Conservation (phyloP, 2,888 invertebrate genomes). For the Drosophila gaucha region DNA sequence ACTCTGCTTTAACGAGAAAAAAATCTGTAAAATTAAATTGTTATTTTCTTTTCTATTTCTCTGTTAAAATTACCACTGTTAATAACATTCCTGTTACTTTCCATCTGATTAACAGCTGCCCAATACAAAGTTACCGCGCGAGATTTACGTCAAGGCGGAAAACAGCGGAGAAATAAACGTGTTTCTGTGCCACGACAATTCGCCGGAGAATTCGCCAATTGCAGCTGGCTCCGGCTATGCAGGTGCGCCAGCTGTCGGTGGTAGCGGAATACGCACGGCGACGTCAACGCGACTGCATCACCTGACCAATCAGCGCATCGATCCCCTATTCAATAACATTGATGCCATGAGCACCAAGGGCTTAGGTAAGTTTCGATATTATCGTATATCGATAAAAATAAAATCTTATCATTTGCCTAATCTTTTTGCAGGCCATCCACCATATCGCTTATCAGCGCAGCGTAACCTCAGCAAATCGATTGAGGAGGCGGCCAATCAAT, state of each 20-base stretch:
- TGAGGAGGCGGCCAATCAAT: slow-evolving; percentile 82
- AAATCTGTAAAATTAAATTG: too few relatives aligned
- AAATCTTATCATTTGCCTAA: background rate
- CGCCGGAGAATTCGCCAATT: slow-evolving; percentile 83
- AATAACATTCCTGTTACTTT: slow-evolving; percentile 4
- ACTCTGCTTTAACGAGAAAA: too few relatives aligned
- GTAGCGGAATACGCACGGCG: slow-evolving; percentile 60
- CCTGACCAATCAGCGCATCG: slow-evolving; percentile 81
- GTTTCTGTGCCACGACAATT: slow-evolving; percentile 95
- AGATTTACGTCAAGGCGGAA: slow-evolving; percentile 95
- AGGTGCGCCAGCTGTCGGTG: slow-evolving; percentile 18
- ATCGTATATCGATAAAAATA: background rate
- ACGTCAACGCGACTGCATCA: slow-evolving; percentile 72
- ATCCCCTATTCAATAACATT: slow-evolving; percentile 88
- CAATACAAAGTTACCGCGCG: slow-evolving; percentile 88
- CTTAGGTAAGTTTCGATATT: slow-evolving; percentile 79
- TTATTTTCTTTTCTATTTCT: too few relatives aligned
- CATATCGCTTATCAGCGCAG: slow-evolving; percentile 83
- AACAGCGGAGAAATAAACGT: slow-evolving; percentile 97
- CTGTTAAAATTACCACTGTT: too few relatives aligned
- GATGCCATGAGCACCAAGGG: slow-evolving; percentile 85
- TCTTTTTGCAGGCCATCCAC: slow-evolving; percentile 52
- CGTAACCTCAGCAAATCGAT: slow-evolving; percentile 85
- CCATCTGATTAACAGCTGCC: slow-evolving; percentile 86
- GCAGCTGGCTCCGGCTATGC: slow-evolving; percentile 73